Percentiles rank a stretch among this genome's conserved stretches.
phyloP scores from a whole-genome alignment of 2,888 invertebrate genomes.

The Himalopsyche japonica region DNA sequence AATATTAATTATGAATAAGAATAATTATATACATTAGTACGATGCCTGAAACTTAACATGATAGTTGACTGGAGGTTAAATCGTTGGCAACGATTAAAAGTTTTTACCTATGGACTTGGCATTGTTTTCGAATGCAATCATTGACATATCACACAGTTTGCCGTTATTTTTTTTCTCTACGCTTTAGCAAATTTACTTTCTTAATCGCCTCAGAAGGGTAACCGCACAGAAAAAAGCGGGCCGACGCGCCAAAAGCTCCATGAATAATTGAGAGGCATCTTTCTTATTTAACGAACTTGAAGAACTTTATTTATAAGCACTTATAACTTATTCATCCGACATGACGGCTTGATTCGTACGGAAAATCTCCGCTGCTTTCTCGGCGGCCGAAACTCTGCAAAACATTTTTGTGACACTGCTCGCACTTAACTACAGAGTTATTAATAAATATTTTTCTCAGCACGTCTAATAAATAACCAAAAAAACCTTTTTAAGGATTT shows the following conservation, averaged over 20 bases:
- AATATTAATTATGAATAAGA: no score
- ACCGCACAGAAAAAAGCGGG: constrained; percentile 24
- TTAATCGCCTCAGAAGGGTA: constrained; percentile 25
- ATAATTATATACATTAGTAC: no score
- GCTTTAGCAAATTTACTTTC: not conserved
- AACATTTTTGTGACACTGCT: not conserved
- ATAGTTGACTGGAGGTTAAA: no score
- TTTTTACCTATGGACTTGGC: no score
- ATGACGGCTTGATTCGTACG: constrained; percentile 14
- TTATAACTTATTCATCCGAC: constrained; percentile 32
- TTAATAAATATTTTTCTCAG: not conserved
- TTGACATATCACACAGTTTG: not conserved
- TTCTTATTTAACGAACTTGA: constrained; percentile 29
- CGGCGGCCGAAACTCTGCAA: constrained; percentile 11
- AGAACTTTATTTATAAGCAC: constrained; percentile 34
- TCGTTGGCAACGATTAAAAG: no score
- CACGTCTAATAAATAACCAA: not conserved
- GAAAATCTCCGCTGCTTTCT: not conserved
- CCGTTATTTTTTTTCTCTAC: not conserved
- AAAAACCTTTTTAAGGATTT: no score
- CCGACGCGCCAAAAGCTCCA: constrained; percentile 20
- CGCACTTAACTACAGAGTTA: not conserved
- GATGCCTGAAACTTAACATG: no score
- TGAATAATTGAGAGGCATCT: constrained; percentile 28
- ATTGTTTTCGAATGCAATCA: not conserved